These are phyloP conservation scores for Helicolenus hilgendorfi DNA, from an alignment of 2,797 vertebrate species.

Conservation along the genomic window DNA sequence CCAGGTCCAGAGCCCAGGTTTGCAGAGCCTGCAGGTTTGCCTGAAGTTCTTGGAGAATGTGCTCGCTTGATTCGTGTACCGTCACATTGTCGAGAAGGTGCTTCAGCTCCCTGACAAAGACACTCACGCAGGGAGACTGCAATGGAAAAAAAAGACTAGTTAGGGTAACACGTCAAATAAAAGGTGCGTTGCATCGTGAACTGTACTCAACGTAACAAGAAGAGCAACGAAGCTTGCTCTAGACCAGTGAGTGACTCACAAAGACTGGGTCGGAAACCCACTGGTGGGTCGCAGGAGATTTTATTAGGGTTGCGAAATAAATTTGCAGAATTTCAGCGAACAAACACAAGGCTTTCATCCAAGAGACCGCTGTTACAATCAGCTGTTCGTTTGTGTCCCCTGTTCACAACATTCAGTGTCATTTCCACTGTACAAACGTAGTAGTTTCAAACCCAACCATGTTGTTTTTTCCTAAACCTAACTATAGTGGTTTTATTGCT, in stretches of 20 bases:
- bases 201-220: neutral
- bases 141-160: neutral
- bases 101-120: neutral
- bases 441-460: no score
- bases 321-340: no score
- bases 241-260: neutral
- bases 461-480: no score
- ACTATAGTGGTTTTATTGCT: no score
- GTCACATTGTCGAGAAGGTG: neutral
- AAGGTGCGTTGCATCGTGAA: neutral
- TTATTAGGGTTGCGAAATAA: no score
- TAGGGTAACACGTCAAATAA: neutral
- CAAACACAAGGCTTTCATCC: no score
- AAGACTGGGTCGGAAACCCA: neutral
- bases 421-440: no score
- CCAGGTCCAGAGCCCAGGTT: rapidly evolving
- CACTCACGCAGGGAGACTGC: neutral
- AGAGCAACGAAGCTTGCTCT: neutral
- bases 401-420: no score
- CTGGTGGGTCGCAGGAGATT: no score
- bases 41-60: rapidly evolving
- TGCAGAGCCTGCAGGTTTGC: rapidly evolving
- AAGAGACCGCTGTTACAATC: no score
- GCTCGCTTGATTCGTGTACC: rapidly evolving
- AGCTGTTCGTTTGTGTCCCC: no score